These are phyloP conservation scores for Caenorhabditis macrosperma DNA, from an alignment of 2,888 invertebrate genomes.

Conservation along the genomic window DNA sequence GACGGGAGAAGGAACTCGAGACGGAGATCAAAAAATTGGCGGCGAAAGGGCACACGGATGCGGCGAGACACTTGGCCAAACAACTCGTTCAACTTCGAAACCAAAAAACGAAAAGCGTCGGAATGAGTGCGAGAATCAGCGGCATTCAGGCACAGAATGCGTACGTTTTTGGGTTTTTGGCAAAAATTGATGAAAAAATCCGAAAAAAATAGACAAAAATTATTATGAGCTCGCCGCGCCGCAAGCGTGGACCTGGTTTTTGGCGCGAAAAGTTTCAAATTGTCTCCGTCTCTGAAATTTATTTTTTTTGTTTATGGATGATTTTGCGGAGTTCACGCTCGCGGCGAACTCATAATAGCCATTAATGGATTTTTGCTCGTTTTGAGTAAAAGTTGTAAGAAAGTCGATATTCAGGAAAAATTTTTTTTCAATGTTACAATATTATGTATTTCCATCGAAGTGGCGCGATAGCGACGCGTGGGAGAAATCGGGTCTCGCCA, in stretches of 20 bases:
- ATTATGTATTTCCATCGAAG: too few relatives aligned
- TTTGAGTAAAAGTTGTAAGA: too few relatives aligned
- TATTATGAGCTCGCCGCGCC: too few relatives aligned
- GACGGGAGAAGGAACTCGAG: slow-evolving; percentile 92
- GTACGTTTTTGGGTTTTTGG: slow-evolving; percentile 18
- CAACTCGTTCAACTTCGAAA: slow-evolving; percentile 91
- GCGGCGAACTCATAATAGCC: too few relatives aligned
- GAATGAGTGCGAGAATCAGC: slow-evolving; percentile 88
- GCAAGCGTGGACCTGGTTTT: too few relatives aligned
- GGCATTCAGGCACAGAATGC: slow-evolving; percentile 84
- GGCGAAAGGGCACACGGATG: slow-evolving; percentile 89
- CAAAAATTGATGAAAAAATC: background rate
- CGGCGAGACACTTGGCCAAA: slow-evolving; percentile 86
- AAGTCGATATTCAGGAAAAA: too few relatives aligned
- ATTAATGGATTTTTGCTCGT: too few relatives aligned
- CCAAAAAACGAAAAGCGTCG: slow-evolving; percentile 89
- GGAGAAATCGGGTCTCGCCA: background rate
- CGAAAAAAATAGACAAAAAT: background rate
- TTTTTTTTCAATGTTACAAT: too few relatives aligned
- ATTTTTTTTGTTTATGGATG: too few relatives aligned
- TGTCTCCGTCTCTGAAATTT: too few relatives aligned
- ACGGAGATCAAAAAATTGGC: slow-evolving; percentile 91
- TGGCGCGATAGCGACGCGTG: background rate
- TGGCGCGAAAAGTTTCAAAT: too few relatives aligned
- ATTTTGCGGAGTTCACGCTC: too few relatives aligned